Percentiles rank a stretch among this genome's conserved stretches.
These are phyloP conservation scores for Phainopepla nitens DNA, from an alignment of 2,113 vertebrate genomes.

Conservation along the genomic window DNA sequence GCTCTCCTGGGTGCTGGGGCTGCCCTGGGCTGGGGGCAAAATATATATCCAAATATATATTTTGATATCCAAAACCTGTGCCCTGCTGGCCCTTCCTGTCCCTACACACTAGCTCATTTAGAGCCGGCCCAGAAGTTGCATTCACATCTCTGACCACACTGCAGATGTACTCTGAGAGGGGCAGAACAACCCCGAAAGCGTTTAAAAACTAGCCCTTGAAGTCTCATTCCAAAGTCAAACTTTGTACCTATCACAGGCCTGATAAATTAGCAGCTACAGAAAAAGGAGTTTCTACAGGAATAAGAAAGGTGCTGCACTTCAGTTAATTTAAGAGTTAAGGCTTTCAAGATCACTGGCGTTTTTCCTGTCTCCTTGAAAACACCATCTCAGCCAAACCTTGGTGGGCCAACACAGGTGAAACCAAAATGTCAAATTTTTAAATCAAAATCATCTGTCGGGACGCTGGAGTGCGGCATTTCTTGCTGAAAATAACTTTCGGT, in stretches of 20 bases:
- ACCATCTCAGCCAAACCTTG: not conserved
- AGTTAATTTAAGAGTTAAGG: not conserved
- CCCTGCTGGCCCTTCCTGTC: not conserved
- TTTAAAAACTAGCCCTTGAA: not conserved
- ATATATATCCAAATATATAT: too few relatives aligned
- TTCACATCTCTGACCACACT: not conserved
- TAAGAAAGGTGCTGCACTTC: not conserved
- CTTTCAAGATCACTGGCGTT: not conserved
- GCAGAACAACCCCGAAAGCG: rapidly evolving
- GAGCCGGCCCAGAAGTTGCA: not conserved
- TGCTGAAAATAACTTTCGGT: not conserved
- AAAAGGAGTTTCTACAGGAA: not conserved
- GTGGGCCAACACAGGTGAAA: not conserved
- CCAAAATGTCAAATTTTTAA: not conserved
- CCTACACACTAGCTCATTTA: rapidly evolving
- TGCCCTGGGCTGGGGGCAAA: not conserved
- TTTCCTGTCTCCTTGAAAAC: not conserved
- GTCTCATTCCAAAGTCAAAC: not conserved
- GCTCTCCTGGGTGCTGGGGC: rapidly evolving
- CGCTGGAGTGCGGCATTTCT: rapidly evolving
- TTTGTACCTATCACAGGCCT: not conserved
- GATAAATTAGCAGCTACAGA: not conserved
- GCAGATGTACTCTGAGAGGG: not conserved
- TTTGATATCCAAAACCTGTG: rapidly evolving
- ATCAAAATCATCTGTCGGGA: not conserved